phyloP scores from a whole-genome alignment of 2,113 vertebrate genomes.

The Typhlomys cinereus region DNA sequence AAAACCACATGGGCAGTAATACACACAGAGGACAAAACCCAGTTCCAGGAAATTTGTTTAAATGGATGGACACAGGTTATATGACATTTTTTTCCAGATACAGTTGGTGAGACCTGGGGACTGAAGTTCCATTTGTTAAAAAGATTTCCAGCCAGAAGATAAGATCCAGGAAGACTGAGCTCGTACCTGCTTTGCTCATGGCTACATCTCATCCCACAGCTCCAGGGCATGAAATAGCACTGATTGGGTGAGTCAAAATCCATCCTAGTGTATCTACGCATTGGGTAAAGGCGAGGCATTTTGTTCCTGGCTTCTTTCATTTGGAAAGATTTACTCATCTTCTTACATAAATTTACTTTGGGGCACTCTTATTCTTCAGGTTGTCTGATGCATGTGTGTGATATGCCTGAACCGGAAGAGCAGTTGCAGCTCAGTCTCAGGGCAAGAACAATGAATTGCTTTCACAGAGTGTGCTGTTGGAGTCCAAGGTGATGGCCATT shows the following conservation, averaged over 20 bases:
- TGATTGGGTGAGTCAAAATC: not conserved
- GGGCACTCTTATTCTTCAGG: not conserved
- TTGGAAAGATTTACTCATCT: not conserved
- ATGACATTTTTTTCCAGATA: not conserved
- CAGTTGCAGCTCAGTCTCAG: not conserved
- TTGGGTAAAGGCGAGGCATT: not conserved
- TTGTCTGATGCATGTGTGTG: not conserved
- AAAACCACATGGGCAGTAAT: not conserved
- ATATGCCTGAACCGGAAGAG: not conserved
- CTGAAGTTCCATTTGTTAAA: not conserved
- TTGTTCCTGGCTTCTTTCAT: not conserved
- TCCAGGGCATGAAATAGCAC: not conserved
- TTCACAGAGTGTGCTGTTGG: not conserved
- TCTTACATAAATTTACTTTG: not conserved
- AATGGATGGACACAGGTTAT: not conserved
- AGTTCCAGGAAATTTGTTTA: not conserved
- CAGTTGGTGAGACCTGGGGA: too few species aligned
- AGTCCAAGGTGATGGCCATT: not conserved
- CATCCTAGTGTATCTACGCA: not conserved
- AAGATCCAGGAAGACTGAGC: not conserved
- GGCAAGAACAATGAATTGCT: not conserved
- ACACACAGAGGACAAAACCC: not conserved
- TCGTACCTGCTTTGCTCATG: not conserved
- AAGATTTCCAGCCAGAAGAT: not conserved
- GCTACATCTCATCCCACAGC: not conserved